Base-by-base conservation (phyloP, 2,888 invertebrate species). In the Zygaena filipendulae region DNA sequence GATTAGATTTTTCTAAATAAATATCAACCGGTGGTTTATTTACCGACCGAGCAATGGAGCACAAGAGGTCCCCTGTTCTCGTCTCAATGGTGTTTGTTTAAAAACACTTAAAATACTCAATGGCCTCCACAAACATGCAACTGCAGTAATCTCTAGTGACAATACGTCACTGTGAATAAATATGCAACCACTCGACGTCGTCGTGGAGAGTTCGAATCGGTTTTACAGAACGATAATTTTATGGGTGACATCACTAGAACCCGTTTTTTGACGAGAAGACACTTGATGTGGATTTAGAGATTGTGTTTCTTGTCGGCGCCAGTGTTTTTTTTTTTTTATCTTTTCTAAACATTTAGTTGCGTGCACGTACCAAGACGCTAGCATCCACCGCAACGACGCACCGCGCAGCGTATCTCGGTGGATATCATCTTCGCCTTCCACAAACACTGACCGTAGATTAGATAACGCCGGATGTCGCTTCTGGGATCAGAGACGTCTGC, bases 391-490 rank as follows among this genome's bases (percentile, higher is more conserved):
- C n/a, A n/a, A n/a, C n/a, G n/a, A n/a, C n/a, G n/a, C n/a, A n/a
- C n/a, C n/a, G n/a, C n/a, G n/a, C n/a, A n/a, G 63, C 58, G 60
- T 66, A 66, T 67, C 66, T 62, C 55, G 48, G 58, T 64, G 57
- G 53, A 56, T 63, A 57, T 63, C 58, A 48, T 51, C 52, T 23
- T 22, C 7, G 47, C 47, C 48, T 58, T 61, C 45, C 47, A 50
- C 60, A 70, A 70, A 72, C 71, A 69, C 72, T 75, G 75, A 74
- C 75, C 74, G 63, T 45, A 74, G 75, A 77, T 77, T 64, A 77
- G 75, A 77, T 75, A 75, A 59, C 56, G 55, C 58, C 68, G 74
- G 74, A 72, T 74, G 72, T 60, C 53, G 58, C 59, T 57, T 44
- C 60, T 38, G 35, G 43, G 45, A 47, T 45, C 39, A 40, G 36